Percentiles rank a stretch among this genome's conserved stretches.
phyloP scores from a whole-genome alignment of 2,888 invertebrate genomes.

The Acanthosepion esculentum region DNA sequence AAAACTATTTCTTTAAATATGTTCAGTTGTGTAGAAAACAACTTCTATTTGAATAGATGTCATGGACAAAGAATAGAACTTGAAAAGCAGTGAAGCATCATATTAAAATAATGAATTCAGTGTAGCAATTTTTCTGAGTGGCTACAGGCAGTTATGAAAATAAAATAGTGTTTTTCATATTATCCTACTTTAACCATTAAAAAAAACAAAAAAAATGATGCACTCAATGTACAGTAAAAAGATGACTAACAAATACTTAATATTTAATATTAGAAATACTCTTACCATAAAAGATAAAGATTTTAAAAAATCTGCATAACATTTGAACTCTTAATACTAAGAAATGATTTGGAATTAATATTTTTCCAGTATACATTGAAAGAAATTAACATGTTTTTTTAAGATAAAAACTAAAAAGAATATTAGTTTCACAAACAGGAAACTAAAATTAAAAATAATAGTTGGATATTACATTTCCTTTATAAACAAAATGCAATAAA shows the following conservation, averaged over 20 bases:
- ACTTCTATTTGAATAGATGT: background rate
- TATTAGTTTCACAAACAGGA: no score
- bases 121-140: background rate
- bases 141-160: background rate
- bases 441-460: no score
- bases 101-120: background rate
- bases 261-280: background rate
- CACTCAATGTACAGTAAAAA: background rate
- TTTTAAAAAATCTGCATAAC: no score
- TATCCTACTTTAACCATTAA: background rate
- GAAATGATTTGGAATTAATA: no score
- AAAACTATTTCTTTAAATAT: slow-evolving; percentile 18
- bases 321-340: no score
- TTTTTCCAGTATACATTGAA: no score
- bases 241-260: no score
- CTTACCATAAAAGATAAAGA: background rate
- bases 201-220: background rate
- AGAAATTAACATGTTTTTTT: no score
- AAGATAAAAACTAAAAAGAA: no score
- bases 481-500: no score
- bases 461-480: no score
- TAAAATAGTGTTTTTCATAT: background rate
- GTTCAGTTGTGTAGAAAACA: background rate
- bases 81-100: background rate
- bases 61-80: background rate